Base-by-base conservation (phyloP, 2,113 vertebrate genomes). In the Hemiprocne comata region DNA sequence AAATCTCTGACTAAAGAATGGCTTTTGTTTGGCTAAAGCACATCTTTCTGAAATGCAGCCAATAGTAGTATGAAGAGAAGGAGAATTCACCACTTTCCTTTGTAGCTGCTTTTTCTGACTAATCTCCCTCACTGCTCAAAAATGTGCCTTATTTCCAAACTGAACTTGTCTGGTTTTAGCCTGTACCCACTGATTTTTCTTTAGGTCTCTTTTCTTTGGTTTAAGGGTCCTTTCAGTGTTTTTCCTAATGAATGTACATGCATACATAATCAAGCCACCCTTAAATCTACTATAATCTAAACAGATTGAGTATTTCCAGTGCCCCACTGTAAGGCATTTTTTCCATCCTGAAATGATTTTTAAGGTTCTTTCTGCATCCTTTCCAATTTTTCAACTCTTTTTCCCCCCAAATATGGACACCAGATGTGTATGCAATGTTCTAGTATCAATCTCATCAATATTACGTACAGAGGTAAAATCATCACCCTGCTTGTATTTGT, bases 231-330 rank as follows among this genome's bases (percentile, higher is more conserved):
- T 93, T 60, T 60, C 90, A 51, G 16, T 62, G 31, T 79, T 95
- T 73, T 93, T 77, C 28, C 11, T 93, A 90, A 80, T 77, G 71
- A 51, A 72, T 40, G 10, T 76, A 58, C 48, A 26, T 58, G 29
- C 67, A 60, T 70, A 38, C 20, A 67, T 86, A 88, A 86, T 84
- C 72, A 96, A 92, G 20, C 28, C 60, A 71, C 38, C 18, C 34
- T 95, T 92, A 94, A 95, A 94, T 90, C 71, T 90, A 26, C 55
- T 75, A 23, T 87, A 91, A 95, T 94, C 78, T 90, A 95, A 91
- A 90, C 48, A 95, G 90, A 95, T 80, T 85, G 89, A 94, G 84
- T 57, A 82, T 85, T 96, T 93, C 92, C 87, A 95, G 87, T 94
- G 62, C 70, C 36, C 54, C 36, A 71, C 33, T 74, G 18, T 54